Base-by-base conservation (phyloP, 2,113 vertebrate species). In the Hydropotes inermis region DNA sequence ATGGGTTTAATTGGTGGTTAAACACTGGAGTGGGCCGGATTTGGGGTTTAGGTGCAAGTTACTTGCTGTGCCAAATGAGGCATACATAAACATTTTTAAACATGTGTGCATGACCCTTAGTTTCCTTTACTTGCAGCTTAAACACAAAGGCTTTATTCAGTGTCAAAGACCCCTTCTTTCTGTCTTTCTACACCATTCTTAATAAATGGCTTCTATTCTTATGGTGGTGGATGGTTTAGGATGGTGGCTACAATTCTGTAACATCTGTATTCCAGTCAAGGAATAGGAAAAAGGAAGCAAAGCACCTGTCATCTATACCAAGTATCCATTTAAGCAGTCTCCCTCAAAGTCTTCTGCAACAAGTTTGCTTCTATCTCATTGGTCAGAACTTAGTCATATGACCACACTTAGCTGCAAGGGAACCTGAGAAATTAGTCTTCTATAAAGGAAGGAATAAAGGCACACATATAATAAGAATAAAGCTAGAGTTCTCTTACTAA, bases 401-500 rank as follows among this genome's bases (percentile, higher is more conserved):
- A 64, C 28, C 52, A 90, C 7, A 79, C 21, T 4, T 57, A 81
- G 15, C 13, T 92, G 19, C 54, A 96, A 19, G 33, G 33, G 39
- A 89, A 7, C 52, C 78, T 96, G 61, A 39, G 78, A 92, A 58
- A 89, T 60, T 0, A 50, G 13, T 67, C 47, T 86, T 45, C 82
- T 89, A 39, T 39, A 39, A 74, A 74, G 67, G 67, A 25, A 39
- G n/a, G 6, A 74, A 13, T 39, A 39, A 67, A 74, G 67, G 10
- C n/a, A 39, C 10, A 74, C 67, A 74, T 70, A 39, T 6, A 12
- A 70, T 39, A 25, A 36, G 17, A 21, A 39, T 70, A 76, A 86
- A 96, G 58, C 10, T 60, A 95, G 67, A 12, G 19, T 79, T 94
- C 47, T 94, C 1, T 95, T 96, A 78, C 16, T 93, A 70, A 97